phyloP scores from a whole-genome alignment of 2,113 vertebrate genomes.

The Melanostigma gelatinosum region DNA sequence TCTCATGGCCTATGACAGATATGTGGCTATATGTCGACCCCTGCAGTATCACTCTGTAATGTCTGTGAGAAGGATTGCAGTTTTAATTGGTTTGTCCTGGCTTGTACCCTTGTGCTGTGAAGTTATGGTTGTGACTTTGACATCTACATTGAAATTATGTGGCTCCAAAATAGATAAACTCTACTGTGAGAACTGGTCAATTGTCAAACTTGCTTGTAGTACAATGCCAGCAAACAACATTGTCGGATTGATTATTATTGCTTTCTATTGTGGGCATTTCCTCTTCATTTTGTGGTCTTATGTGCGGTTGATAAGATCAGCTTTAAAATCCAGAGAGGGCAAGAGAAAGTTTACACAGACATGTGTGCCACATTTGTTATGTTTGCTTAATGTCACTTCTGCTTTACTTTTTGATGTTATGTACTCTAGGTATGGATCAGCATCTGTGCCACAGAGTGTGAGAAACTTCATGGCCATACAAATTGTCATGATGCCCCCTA shows the following conservation, averaged over 20 bases:
- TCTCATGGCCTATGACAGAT: conserved; percentile 36
- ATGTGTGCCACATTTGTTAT: conserved; percentile 57
- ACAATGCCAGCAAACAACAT: background rate
- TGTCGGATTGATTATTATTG: conserved; percentile 6
- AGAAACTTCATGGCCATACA: conserved; percentile 68
- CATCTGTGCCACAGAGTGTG: conserved; percentile 29
- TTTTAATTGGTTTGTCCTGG: conserved; percentile 36
- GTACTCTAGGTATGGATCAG: conserved; percentile 58
- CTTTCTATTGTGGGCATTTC: conserved; percentile 40
- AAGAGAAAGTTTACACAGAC: conserved; percentile 60
- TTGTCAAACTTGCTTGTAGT: conserved; percentile 57
- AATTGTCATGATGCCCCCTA: conserved; percentile 54
- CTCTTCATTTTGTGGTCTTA: conserved; percentile 52
- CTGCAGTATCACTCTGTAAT: conserved; percentile 52
- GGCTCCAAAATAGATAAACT: conserved; percentile 52
- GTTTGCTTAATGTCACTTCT: conserved; percentile 36
- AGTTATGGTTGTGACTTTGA: background rate
- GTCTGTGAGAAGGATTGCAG: background rate
- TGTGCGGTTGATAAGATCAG: conserved; percentile 28
- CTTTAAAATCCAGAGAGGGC: conserved; percentile 35
- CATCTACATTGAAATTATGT: conserved; percentile 45
- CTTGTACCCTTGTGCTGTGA: conserved; percentile 28
- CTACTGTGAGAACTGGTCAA: conserved; percentile 67
- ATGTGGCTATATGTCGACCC: conserved; percentile 58
- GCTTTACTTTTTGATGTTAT: conserved; percentile 59